phyloP scores from a whole-genome alignment of 2,888 invertebrate species.

The Tetragonula carbonaria region DNA sequence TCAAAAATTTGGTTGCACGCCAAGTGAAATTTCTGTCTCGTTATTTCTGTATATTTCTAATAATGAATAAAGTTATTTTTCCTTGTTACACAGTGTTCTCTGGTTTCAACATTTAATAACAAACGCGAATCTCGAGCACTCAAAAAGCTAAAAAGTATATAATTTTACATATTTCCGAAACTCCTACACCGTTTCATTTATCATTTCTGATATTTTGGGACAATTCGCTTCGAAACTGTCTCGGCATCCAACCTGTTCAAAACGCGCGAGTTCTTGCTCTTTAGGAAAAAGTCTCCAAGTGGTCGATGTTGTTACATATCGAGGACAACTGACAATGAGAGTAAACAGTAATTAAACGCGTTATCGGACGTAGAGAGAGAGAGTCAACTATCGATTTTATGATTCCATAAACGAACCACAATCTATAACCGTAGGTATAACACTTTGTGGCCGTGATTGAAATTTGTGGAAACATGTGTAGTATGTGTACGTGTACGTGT shows the following conservation, averaged over 20 bases:
- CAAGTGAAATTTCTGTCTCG: no score
- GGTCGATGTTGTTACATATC: background rate
- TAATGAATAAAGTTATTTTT: no score
- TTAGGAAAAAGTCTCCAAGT: background rate
- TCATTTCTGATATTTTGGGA: no score
- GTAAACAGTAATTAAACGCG: background rate
- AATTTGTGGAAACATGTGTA: slow-evolving; percentile 21
- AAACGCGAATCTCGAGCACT: no score
- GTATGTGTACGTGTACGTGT: background rate
- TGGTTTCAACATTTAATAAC: no score
- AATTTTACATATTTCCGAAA: no score
- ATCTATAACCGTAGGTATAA: background rate
- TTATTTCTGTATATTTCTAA: no score
- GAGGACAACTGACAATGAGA: background rate
- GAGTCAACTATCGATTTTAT: background rate
- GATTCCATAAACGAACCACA: background rate
- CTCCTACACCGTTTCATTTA: no score
- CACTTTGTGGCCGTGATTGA: background rate
- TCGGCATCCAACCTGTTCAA: background rate
- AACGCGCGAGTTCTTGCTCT: background rate
- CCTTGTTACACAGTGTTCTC: no score
- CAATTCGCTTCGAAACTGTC: no score
- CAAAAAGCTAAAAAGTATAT: no score
- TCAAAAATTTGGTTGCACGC: no score
- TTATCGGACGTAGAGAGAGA: background rate